Conservation (phyloP, 53 echinoderm and acorn worm genomes). For the Mesocentrotus franciscanus region DNA sequence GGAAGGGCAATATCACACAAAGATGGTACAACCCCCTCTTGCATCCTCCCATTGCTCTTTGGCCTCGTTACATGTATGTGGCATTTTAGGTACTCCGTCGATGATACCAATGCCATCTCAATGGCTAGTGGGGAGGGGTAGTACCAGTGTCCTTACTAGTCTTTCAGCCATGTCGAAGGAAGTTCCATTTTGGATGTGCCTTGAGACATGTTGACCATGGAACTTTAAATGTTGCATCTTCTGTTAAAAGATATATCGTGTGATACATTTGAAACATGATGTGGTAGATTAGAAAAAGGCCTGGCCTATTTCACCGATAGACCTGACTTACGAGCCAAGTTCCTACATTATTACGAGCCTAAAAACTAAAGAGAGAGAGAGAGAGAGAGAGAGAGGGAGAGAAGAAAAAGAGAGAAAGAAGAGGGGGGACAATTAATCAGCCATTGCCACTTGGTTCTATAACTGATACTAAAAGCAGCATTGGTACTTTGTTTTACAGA, state of each 20-base stretch:
- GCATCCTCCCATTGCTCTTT: no score
- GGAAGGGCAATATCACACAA: no score
- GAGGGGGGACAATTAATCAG: neutral
- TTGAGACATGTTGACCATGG: neutral
- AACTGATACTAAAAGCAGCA: neutral
- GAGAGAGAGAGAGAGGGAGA: no score
- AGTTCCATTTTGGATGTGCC: neutral
- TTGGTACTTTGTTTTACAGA: slow-evolving; percentile 62
- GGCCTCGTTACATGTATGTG: no score
- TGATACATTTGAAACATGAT: neutral
- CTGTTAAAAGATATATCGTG: neutral
- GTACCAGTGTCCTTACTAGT: neutral
- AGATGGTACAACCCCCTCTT: no score
- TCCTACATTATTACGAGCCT: neutral
- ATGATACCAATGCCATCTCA: no score
- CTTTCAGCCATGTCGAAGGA: neutral
- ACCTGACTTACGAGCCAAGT: neutral
- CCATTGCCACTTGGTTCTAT: neutral
- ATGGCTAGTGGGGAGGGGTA: no score
- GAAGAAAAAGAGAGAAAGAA: no score
- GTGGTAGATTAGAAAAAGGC: neutral
- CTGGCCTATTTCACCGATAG: neutral
- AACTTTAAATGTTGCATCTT: neutral
- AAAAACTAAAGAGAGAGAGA: neutral
- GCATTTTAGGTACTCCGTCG: no score